Conservation (phyloP, 64 coral and sea anemone genomes). For the Stichodactyla helianthus region DNA sequence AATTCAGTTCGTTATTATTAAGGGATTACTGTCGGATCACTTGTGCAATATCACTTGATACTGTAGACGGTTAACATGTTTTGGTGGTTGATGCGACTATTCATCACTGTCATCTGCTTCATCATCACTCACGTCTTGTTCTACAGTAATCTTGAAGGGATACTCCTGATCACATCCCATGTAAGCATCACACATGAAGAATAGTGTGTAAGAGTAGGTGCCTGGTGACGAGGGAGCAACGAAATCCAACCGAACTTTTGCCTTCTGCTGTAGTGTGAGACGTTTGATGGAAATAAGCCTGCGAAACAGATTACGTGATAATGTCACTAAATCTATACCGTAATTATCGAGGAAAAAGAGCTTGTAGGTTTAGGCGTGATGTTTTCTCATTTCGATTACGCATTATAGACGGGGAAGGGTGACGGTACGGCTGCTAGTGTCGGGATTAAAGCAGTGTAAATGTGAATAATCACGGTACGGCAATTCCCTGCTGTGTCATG, state of each 20-base stretch:
- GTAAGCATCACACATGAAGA: constrained; percentile 98
- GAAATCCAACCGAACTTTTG: constrained; percentile 88
- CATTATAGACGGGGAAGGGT: no score
- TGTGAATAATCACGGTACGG: not conserved
- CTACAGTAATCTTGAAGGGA: constrained; percentile 90
- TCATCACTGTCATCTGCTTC: constrained; percentile 79
- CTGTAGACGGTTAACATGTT: no score
- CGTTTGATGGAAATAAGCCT: constrained; percentile 96
- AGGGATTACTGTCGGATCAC: no score
- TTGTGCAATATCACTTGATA: no score
- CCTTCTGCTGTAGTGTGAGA: constrained; percentile 90
- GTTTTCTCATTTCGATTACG: no score
- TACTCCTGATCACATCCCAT: constrained; percentile 99
- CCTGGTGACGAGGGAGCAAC: constrained; percentile 77
- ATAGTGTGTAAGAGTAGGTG: constrained; percentile 78
- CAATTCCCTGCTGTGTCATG: not conserved
- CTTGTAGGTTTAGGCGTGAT: no score
- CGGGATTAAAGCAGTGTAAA: no score
- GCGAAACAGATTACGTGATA: not conserved
- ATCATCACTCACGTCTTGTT: constrained; percentile 72
- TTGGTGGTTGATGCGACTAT: not conserved
- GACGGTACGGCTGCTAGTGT: no score
- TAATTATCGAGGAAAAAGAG: no score
- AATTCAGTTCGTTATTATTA: no score
- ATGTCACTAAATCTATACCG: no score